A percentile compares a stretch with the other conserved stretches of the same genome.
Conservation (phyloP, 2,888 invertebrate species). For the Plagodis pulveraria region DNA sequence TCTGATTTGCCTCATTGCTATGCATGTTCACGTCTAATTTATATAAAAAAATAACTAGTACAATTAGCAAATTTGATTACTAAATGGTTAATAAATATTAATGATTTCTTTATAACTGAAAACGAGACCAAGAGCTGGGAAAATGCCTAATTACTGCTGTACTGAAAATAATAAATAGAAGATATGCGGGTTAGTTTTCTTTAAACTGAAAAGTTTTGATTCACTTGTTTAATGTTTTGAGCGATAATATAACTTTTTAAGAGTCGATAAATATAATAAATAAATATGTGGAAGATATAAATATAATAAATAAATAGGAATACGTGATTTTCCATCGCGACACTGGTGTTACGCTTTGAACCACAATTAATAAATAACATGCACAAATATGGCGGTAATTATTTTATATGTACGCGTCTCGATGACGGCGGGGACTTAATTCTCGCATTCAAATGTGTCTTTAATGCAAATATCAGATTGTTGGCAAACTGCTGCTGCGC, state of each 20-base stretch:
- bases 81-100: background rate
- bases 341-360: background rate
- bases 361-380: conserved; percentile 23
- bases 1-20: conserved; percentile 30
- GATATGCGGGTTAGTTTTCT: conserved; percentile 12
- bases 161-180: conserved; percentile 1
- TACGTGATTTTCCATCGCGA: conserved; percentile 12
- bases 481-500: conserved; percentile 12
- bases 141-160: conserved; percentile 8
- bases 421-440: conserved; percentile 23
- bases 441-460: conserved; percentile 32
- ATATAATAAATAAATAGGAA: conserved; percentile 9
- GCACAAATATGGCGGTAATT: conserved; percentile 16
- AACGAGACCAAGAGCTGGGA: conserved; percentile 6
- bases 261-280: background rate
- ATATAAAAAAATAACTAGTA: background rate
- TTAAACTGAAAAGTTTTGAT: background rate
- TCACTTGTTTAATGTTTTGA: conserved; percentile 5
- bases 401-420: conserved; percentile 24
- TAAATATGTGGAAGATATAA: conserved; percentile 7
- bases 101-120: conserved; percentile 5
- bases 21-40: conserved; percentile 1
- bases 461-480: conserved; percentile 39
- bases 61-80: conserved; percentile 4
- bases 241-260: too few species aligned